phyloP scores from a whole-genome alignment of 2,113 vertebrate genomes.

The Brachyhypopomus occidentalis region DNA sequence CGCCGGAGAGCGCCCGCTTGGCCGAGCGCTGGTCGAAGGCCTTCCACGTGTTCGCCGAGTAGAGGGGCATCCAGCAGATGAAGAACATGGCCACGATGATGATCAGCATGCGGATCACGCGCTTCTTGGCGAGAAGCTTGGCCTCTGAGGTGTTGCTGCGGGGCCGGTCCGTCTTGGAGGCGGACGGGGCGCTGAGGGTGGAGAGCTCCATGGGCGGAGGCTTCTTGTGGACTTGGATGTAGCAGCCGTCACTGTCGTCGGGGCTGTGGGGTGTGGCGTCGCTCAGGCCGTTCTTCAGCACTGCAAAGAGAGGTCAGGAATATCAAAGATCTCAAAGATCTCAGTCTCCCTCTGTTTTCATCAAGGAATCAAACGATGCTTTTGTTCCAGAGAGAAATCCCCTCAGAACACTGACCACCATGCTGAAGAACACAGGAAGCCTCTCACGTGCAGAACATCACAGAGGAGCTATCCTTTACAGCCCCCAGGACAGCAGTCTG shows the following conservation, averaged over 20 bases:
- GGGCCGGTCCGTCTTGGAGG: conserved; percentile 57
- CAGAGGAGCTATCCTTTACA: neutral
- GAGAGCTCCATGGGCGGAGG: conserved; percentile 79
- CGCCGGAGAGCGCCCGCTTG: conserved; percentile 76
- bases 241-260: conserved; percentile 86
- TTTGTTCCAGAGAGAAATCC: neutral
- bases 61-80: conserved; percentile 93
- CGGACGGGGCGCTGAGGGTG: conserved; percentile 62
- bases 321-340: too few species aligned
- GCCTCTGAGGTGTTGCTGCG: conserved; percentile 81
- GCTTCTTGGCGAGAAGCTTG: conserved; percentile 87
- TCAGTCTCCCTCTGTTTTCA: too few species aligned
- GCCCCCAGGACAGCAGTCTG: neutral
- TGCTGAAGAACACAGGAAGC: neutral
- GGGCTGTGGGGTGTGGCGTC: neutral
- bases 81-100: conserved; percentile 93
- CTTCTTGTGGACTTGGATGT: conserved; percentile 81
- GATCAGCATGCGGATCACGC: conserved; percentile 92
- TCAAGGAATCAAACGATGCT: neutral
- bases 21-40: conserved; percentile 82
- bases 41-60: conserved; percentile 88
- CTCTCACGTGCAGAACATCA: neutral
- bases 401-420: neutral
- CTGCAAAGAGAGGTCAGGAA: conserved; percentile 57
- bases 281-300: conserved; percentile 59